These are phyloP conservation scores for Cyrtodaria siliqua DNA, from an alignment of 2,888 invertebrate genomes.

Conservation along the genomic window DNA sequence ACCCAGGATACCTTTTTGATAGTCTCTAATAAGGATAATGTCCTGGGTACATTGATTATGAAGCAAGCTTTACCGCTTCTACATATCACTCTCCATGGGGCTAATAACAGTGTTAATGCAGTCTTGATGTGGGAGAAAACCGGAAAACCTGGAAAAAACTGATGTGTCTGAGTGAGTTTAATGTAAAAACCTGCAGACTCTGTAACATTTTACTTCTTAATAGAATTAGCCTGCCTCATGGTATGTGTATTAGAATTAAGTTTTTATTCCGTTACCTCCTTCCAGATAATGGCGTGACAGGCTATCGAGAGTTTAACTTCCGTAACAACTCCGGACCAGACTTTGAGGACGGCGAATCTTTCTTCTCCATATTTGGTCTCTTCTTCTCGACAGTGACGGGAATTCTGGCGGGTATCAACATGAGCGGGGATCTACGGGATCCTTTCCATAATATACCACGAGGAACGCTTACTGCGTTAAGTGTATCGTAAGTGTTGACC, in stretches of 20 bases:
- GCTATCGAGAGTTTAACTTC: constrained; percentile 94
- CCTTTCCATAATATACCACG: constrained; percentile 97
- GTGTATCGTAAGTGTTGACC: constrained; percentile 92
- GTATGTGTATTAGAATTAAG: neutral
- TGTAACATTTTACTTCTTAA: no score
- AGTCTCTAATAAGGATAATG: no score
- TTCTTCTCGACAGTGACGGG: constrained; percentile 99
- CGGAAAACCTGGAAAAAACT: no score
- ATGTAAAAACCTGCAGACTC: no score
- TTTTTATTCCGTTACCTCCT: no score
- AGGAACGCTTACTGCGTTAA: constrained; percentile 96
- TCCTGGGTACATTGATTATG: no score
- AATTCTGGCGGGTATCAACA: constrained; percentile 98
- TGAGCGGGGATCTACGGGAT: constrained; percentile 98
- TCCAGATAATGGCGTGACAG: constrained; percentile 93
- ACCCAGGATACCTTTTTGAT: no score
- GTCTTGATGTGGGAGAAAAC: no score
- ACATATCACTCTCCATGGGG: no score
- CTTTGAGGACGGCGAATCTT: constrained; percentile 93
- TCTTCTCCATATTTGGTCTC: constrained; percentile 98
- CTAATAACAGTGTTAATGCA: no score
- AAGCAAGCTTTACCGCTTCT: no score
- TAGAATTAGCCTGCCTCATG: neutral
- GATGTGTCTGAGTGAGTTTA: no score
- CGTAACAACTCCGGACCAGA: constrained; percentile 93